A percentile compares a stretch with the other conserved stretches of the same genome.
Evolutionary conservation across 2,888 invertebrate genomes (phyloP).

Genomic region (Drosophila dives): DNA sequence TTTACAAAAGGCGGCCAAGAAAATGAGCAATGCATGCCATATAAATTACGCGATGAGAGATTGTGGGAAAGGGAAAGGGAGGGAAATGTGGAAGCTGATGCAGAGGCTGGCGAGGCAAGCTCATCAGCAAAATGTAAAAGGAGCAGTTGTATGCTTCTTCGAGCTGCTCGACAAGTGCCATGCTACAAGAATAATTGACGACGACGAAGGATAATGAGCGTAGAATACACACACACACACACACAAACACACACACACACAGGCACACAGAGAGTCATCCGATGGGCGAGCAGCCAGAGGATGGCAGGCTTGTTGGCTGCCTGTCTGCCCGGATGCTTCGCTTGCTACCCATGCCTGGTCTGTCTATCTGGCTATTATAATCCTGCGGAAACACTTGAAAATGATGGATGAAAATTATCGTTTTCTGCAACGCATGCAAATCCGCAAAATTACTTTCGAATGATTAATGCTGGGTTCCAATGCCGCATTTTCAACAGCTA

Average conservation of each 20-base stretch:
- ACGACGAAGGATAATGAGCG: constrained; percentile 73
- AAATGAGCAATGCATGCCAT: constrained; percentile 57
- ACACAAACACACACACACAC: constrained; percentile 8
- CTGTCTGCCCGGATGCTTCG: constrained; percentile 7
- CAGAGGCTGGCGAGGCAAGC: constrained; percentile 31
- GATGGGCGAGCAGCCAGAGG: background rate
- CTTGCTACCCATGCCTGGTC: constrained; percentile 24
- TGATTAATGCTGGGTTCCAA: constrained; percentile 70
- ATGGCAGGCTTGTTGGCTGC: constrained; percentile 11
- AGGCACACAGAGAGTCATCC: constrained; percentile 14
- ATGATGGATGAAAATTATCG: constrained; percentile 81
- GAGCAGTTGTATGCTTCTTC: constrained; percentile 40
- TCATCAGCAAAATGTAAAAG: constrained; percentile 78
- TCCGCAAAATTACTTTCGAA: constrained; percentile 79
- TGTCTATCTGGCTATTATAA: constrained; percentile 68
- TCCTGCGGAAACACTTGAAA: constrained; percentile 80
- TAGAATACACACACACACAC: constrained; percentile 34
- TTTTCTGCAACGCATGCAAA: constrained; percentile 80
- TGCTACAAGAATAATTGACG: constrained; percentile 78
- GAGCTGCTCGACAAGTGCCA: constrained; percentile 50
- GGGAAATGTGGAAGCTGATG: background rate
- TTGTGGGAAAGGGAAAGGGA: background rate
- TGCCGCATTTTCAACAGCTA: constrained; percentile 50
- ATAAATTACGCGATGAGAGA: constrained; percentile 53
- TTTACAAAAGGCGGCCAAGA: constrained; percentile 54